Evolutionary conservation across 2,797 vertebrate species (phyloP).

Genomic region (Characodon lateralis): DNA sequence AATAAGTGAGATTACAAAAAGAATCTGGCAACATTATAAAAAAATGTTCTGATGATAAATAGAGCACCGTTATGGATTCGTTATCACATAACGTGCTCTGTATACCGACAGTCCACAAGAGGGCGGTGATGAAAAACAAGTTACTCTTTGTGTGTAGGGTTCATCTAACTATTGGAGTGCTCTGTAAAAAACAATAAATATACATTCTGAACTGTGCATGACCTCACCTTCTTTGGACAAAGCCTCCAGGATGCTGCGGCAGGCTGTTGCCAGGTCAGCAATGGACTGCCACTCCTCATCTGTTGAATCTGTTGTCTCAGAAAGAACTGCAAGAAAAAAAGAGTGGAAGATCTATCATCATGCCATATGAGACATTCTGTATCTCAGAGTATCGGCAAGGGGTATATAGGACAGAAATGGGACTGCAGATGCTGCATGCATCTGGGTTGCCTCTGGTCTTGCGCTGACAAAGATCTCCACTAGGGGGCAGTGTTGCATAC

Average conservation of each 20-base stretch:
- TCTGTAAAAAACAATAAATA: neutral
- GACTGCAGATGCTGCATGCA: conserved; percentile 8
- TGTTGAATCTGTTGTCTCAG: conserved; percentile 84
- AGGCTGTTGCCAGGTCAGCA: conserved; percentile 87
- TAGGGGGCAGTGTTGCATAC: conserved; percentile 58
- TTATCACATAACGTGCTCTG: neutral
- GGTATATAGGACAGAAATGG: conserved; percentile 5
- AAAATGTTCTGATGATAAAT: neutral
- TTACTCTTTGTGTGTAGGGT: neutral
- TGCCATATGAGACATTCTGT: neutral
- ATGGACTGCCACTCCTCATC: conserved; percentile 94
- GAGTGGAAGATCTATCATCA: neutral
- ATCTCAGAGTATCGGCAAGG: neutral
- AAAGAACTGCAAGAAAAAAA: conserved; percentile 79
- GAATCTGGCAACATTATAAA: neutral
- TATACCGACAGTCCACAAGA: neutral
- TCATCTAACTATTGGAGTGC: neutral
- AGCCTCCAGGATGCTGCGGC: conserved; percentile 89
- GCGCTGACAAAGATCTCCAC: conserved; percentile 57
- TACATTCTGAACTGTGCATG: neutral
- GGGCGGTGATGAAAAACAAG: neutral
- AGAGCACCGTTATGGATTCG: neutral
- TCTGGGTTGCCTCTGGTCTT: neutral
- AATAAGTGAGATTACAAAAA: neutral
- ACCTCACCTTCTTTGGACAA: conserved; percentile 87